Base-by-base conservation (phyloP, 2,797 vertebrate genomes). In the Hydrocynus forskahlii region DNA sequence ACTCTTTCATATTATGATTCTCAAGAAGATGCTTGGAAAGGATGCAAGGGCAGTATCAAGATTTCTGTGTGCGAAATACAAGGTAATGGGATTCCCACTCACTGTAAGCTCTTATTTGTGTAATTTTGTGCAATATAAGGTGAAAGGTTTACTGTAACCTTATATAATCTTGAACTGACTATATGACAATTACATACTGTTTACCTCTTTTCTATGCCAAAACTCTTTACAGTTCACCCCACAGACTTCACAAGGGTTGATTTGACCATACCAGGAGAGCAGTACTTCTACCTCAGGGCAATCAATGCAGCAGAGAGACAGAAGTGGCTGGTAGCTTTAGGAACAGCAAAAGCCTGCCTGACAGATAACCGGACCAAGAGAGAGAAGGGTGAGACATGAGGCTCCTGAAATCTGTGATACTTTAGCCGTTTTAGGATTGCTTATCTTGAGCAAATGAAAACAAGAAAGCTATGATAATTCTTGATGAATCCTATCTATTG, bases 61-160 rank as follows among this genome's bases (percentile, higher is more conserved):
- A 97, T 99, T 88, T 97, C 98, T 0, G 98, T 99, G 83, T 99
- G 98, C 93, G 98, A 99, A 95, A 99, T 99, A 88, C 97, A 99
- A 97, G 98, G 98, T 99, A 82, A 63, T 25, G 86, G 38, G 16
- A 0, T 68, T 45, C 38, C 7, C 19, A 68, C 66, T n/a, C 48
- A 21, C 19, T 67, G 40, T 43, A 23, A 45, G 10, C 17, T 68
- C 19, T 67, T 10, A 10, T 23, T 43, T 48, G 12, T 48, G 1
- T 69, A 5, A 13, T 23, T 12, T 48, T 45, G 43, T 57, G 8
- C 9, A 19, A 23, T 60, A 35, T 60, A 8, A 48, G 2, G 25
- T 40, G 3, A 7, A 38, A 9, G 29, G 5, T 66, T 17, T 48
- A 23, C 1, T 69, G 23, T 43, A 7, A 67, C 10, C 4, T 13